Base-by-base conservation (phyloP, 2,888 invertebrate species). In the Erebia epiphron region DNA sequence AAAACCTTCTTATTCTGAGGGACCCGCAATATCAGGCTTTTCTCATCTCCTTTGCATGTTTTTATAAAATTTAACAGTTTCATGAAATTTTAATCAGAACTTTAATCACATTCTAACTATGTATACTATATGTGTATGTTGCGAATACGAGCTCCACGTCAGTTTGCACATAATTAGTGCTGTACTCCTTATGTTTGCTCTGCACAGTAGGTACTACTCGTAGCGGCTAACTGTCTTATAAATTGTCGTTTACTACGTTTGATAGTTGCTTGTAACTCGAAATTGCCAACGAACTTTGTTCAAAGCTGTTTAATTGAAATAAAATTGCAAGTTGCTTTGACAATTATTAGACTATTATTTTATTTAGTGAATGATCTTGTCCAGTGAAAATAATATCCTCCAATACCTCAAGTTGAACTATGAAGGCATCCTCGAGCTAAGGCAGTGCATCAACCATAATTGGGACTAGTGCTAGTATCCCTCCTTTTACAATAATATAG, bases 131-230 rank as follows among this genome's bases (percentile, higher is more conserved):
- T n/a, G 56, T 57, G 46, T 43, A 13, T 26, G 50, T 49, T 62
- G 57, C 70, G 67, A 64, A 73, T 67, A 67, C 67, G 57, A 69
- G 67, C 67, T 64, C 69, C 54, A 64, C 63, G 52, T 52, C 63
- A 71, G 73, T 73, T 75, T 73, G 71, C 69, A 75, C 74, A 73
- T 75, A 69, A 75, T 71, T 75, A 73, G 68, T 69, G 67, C 67
- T 70, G 56, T 52, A 41, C 69, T 69, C 65, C 73, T 56, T 72
- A 60, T 69, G 63, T 68, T 68, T 70, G 66, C 52, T 56, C 50
- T 58, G 16, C n/a, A n/a, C n/a, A n/a, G n/a, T n/a, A n/a, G n/a
- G n/a, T 57, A 16, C 56, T 46, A 57, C 57, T 66, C 14, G 65
- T 46, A 73, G 67, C 68, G 57, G 62, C 56, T 72, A 66, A 72